These are phyloP conservation scores for Pelodiscus sinensis DNA, from an alignment of 2,113 vertebrate genomes.

Conservation along the genomic window DNA sequence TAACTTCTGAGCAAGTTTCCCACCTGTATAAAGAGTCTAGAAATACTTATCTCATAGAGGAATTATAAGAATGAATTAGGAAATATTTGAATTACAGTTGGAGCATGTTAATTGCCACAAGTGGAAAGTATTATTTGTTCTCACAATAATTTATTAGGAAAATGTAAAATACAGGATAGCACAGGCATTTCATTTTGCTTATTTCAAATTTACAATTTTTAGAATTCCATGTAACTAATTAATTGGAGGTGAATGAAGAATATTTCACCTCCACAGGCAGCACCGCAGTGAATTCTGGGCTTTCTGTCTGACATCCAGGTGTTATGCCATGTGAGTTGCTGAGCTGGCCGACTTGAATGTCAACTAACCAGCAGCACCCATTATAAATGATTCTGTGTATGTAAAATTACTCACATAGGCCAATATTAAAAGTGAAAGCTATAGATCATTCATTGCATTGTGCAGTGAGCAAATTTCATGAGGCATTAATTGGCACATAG, in stretches of 20 bases:
- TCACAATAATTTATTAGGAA: neutral
- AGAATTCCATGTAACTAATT: neutral
- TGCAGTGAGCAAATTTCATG: neutral
- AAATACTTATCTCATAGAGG: neutral
- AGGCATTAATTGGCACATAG: neutral
- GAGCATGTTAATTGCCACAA: neutral
- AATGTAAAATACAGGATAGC: neutral
- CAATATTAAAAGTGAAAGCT: neutral
- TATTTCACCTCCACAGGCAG: neutral
- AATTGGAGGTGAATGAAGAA: neutral
- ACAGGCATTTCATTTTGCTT: neutral
- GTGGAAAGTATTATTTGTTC: neutral
- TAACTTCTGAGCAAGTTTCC: neutral
- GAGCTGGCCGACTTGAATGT: neutral
- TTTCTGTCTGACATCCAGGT: conserved; percentile 13
- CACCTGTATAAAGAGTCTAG: neutral
- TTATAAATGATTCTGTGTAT: neutral
- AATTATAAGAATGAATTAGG: neutral
- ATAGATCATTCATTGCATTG: neutral
- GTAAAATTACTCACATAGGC: neutral
- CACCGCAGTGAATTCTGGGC: neutral
- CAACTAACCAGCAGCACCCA: neutral
- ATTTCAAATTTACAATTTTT: neutral
- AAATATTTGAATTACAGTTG: neutral
- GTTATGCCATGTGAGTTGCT: neutral